Percentiles rank a stretch among this genome's conserved stretches.
These are phyloP conservation scores for Drosophila peninsularis DNA, from an alignment of 2,888 invertebrate genomes.

Conservation along the genomic window DNA sequence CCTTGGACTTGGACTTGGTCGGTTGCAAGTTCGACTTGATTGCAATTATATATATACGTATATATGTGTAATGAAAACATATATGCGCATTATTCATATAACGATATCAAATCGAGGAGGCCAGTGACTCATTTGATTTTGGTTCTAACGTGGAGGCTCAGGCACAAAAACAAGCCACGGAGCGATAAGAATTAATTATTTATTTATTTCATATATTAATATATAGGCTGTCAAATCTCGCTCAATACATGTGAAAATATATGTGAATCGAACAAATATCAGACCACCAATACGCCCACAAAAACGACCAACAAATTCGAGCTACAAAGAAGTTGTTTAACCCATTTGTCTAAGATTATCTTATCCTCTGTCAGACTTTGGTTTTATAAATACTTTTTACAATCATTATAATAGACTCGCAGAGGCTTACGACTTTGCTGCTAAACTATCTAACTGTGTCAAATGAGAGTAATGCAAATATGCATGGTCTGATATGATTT, in stretches of 20 bases:
- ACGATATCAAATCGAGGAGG: slow-evolving; percentile 58
- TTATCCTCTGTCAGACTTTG: not conserved
- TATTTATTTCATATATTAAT: slow-evolving; percentile 3
- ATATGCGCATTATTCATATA: slow-evolving; percentile 37
- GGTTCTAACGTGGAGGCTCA: slow-evolving; percentile 39
- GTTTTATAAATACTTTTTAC: slow-evolving; percentile 1
- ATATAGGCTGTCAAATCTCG: slow-evolving; percentile 14
- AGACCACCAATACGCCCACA: slow-evolving; percentile 32
- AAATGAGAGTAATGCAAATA: slow-evolving; percentile 2
- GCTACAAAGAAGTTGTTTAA: not conserved
- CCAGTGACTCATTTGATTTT: slow-evolving; percentile 51
- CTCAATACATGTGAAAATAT: not conserved
- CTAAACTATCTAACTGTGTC: slow-evolving; percentile 10
- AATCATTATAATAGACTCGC: not conserved
- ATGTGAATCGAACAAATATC: slow-evolving; percentile 13
- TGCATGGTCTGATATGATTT: not conserved
- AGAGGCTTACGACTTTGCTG: not conserved
- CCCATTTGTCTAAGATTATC: not conserved
- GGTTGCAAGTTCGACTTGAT: slow-evolving; percentile 20
- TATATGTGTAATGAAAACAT: not conserved
- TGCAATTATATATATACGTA: not conserved
- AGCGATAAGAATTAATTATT: slow-evolving; percentile 35
- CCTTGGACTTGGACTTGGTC: slow-evolving; percentile 45
- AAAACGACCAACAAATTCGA: not conserved
- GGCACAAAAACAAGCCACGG: slow-evolving; percentile 56